Evolutionary conservation across 1,140 invertebrate species (phyloP).

Genomic region (Matsumurasca onukii): DNA sequence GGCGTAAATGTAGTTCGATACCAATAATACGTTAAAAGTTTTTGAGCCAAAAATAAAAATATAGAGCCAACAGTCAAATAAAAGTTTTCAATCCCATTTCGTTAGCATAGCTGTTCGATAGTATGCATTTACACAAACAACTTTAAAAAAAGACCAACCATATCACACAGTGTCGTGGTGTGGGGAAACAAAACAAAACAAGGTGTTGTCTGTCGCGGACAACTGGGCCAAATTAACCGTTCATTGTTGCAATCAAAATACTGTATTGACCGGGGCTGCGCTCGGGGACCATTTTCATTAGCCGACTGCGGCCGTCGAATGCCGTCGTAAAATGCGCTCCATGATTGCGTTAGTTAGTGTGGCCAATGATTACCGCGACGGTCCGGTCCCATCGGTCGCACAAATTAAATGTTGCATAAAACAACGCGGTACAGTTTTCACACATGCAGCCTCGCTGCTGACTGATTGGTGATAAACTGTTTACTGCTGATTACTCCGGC

Average conservation of each 20-base stretch:
- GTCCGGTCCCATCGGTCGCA: not conserved
- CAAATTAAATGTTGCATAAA: conserved; percentile 27
- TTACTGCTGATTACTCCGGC: conserved; percentile 7
- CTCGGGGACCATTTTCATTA: conserved; percentile 23
- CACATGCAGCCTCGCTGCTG: not conserved
- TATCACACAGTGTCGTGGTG: no score
- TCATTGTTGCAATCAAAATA: conserved; percentile 23
- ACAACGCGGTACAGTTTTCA: conserved; percentile 7
- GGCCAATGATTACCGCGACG: conserved; percentile 7
- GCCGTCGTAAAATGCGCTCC: conserved; percentile 15
- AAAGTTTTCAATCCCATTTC: no score
- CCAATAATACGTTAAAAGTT: no score
- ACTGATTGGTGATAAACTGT: conserved; percentile 21
- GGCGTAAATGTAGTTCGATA: no score
- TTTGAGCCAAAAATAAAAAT: no score
- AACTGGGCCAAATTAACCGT: conserved; percentile 10
- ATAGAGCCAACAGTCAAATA: no score
- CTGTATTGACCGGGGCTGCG: conserved; percentile 12
- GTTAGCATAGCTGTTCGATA: no score
- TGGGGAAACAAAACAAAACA: not conserved
- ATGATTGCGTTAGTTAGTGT: conserved; percentile 23
- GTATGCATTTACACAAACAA: no score
- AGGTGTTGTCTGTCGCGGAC: not conserved
- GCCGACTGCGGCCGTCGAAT: conserved; percentile 11
- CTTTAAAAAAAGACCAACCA: no score